phyloP scores from a whole-genome alignment of 2,797 vertebrate species.

The Tenualosa thibaudeaui region DNA sequence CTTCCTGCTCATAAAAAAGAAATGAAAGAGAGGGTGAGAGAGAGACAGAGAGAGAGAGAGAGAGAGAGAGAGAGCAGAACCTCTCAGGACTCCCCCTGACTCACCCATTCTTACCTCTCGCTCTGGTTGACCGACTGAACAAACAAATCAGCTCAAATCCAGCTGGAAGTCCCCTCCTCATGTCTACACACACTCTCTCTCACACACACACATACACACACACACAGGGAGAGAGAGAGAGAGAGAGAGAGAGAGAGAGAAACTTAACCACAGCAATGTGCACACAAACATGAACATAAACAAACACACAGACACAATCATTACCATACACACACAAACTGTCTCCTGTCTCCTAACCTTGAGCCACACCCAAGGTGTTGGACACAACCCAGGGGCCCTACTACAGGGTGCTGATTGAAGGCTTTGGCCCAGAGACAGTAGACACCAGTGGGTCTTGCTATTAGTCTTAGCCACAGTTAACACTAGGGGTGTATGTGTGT shows the following conservation, averaged over 20 bases:
- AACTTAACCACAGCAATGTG: too few relatives aligned
- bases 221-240: not conserved
- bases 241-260: too few relatives aligned
- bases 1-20: constrained; percentile 47
- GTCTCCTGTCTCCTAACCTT: not conserved
- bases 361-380: not conserved
- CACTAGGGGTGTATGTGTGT: not conserved
- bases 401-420: not conserved
- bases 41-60: not conserved
- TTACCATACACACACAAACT: not conserved
- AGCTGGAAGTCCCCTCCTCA: constrained; percentile 11
- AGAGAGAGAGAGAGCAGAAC: not conserved
- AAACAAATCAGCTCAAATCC: constrained; percentile 45
- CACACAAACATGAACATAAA: not conserved
- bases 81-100: not conserved
- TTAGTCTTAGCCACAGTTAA: not conserved
- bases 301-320: constrained; percentile 8
- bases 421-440: not conserved
- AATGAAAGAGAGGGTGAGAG: constrained; percentile 17
- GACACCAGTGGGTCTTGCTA: not conserved
- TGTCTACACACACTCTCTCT: constrained; percentile 15
- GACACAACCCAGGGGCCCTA: not conserved
- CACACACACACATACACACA: not conserved
- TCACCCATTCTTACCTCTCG: constrained; percentile 25
- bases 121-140: constrained; percentile 45